Evolutionary conservation across 2,797 vertebrate genomes (phyloP), one percentile per base, ranked within the genome.

Genomic region (Acipenser oxyrinchus): DNA sequence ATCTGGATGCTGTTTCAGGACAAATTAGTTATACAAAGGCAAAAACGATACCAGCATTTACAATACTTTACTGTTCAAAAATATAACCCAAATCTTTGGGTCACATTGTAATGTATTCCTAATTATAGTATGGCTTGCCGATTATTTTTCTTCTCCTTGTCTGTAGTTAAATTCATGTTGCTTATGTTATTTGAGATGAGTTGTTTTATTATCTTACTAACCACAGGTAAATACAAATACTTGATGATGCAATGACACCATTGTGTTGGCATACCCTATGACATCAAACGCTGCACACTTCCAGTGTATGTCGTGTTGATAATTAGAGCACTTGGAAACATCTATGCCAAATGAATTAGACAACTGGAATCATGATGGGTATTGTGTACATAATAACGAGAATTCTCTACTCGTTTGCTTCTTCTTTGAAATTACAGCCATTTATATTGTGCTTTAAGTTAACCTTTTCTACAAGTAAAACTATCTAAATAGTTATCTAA

Each of bases 351-450:
- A 11, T 58, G 12, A 12, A 58, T 58, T 58, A n/a, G 55, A 37
- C 2, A 4, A 37, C 23, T 37, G 23, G 23, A 37, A 37, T 37
- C 65, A 69, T 77, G 68, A 62, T 48, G 12, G 48, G 49, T 49
- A 67, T 13, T 4, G 8, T 23, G 13, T 63, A 60, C 23, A 60
- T 62, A 63, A 13, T 12, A 59, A 37, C 60, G 74, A 69, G 74
- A 79, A 75, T 76, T 66, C 62, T 70, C 83, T 82, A 82, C 83
- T 88, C 89, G 89, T 90, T 89, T 83, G 84, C 77, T 76, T 57
- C 83, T 89, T 83, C 83, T 89, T 87, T 84, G 77, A 69, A 73
- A 91, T 88, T 86, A 82, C 84, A 71, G 77, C 65, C 72, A 71
- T 78, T 58, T 52, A 73, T 83, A 84, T 87, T 79, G 76, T 68